Conservation (phyloP, 2,113 vertebrate genomes). For the Telmatochromis sp. region DNA sequence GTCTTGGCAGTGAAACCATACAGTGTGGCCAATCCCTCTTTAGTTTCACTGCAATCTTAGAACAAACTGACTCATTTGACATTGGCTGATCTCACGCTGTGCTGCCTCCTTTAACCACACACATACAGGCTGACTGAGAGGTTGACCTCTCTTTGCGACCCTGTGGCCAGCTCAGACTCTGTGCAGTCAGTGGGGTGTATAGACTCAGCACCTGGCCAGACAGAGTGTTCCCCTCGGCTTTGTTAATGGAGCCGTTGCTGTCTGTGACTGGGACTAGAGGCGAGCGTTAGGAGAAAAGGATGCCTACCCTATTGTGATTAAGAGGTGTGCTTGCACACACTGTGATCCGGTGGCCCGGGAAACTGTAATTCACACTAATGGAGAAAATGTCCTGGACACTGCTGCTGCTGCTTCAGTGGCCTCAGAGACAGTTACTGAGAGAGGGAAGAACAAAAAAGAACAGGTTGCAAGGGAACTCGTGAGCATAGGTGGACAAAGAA, state of each 20-base stretch:
- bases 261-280: conserved; percentile 9
- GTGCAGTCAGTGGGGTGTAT: neutral
- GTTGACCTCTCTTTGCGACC: neutral
- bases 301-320: conserved; percentile 1
- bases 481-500: neutral
- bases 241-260: conserved; percentile 28
- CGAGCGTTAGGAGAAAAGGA: neutral
- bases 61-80: conserved; percentile 36
- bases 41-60: neutral
- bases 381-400: neutral
- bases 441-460: neutral
- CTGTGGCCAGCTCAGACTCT: neutral
- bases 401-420: neutral
- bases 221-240: neutral
- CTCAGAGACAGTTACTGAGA: neutral
- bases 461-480: neutral
- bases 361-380: conserved; percentile 36
- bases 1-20: neutral
- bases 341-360: neutral
- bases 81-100: conserved; percentile 13
- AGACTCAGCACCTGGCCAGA: neutral
- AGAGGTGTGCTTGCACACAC: conserved; percentile 1
- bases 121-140: neutral
- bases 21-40: neutral
- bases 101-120: neutral